Base-by-base conservation (phyloP, 2,113 vertebrate species). In the Pseudorectes ferrugineus region DNA sequence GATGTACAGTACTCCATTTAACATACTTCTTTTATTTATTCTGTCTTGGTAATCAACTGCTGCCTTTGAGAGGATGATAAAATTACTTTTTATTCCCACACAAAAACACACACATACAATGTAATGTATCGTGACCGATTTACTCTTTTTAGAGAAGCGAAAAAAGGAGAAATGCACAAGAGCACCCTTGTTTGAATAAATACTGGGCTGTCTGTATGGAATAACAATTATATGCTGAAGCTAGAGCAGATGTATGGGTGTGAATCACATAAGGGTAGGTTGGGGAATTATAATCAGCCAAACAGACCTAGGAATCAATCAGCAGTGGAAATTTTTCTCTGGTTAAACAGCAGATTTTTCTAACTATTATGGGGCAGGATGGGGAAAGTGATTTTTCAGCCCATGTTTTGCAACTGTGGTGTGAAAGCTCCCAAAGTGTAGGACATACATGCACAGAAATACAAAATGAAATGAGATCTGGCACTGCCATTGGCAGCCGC, bases 161-260 rank as follows among this genome's bases (percentile, higher is more conserved):
- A 68, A 82, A 79, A 89, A 49, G 70, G 52, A 87, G 89, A 92
- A 84, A 92, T 88, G 48, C 59, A 96, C 85, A 96, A 96, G 83
- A 91, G 74, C 71, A 93, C 61, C 71, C 85, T 95, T 97, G 88
- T 96, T 77, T 85, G 54, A 94, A 90, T 90, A 93, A 95, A 97
- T 92, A 95, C 93, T 95, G 52, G 31, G 42, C 73, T 87, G 72
- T 91, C 94, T 96, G 94, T 92, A 80, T 91, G 96, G 95, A 96
- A 92, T 92, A 92, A 92, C 86, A 93, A 96, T 96, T 95, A 93
- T 67, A 81, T 52, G 62, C 81, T 95, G 92, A 92, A 88, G 72
- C 92, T 91, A 65, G 76, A 97, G 92, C 92, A 95, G 91, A 95
- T 95, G 93, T 89, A 95, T 95, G 93, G 90, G 92, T 92, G 86